These are phyloP conservation scores for Brachyalestes nurse DNA, from an alignment of 2,797 vertebrate species.

Conservation along the genomic window DNA sequence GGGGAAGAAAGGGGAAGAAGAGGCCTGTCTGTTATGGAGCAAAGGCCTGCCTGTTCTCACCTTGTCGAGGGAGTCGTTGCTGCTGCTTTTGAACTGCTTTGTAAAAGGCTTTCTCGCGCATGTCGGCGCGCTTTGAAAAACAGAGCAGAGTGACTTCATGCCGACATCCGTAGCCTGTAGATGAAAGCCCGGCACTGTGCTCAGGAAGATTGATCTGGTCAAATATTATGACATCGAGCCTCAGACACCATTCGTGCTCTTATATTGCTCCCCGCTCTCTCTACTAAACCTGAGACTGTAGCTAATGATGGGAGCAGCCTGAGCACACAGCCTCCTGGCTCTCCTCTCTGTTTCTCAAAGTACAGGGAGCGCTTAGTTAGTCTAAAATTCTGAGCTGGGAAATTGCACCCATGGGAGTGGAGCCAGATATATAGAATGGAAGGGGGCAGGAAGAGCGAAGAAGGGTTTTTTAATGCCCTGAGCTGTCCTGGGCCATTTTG, in stretches of 20 bases:
- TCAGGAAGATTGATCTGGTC: slow-evolving; percentile 52
- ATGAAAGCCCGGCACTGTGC: slow-evolving; percentile 42
- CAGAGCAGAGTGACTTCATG: slow-evolving; percentile 45
- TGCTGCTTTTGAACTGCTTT: slow-evolving; percentile 52
- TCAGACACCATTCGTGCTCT: slow-evolving; percentile 28
- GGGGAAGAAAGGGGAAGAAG: slow-evolving; percentile 61
- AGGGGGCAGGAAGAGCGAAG: slow-evolving; percentile 37
- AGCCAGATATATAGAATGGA: slow-evolving; percentile 55
- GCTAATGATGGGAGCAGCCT: slow-evolving; percentile 67
- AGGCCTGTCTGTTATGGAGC: slow-evolving; percentile 61
- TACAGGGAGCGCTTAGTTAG: slow-evolving; percentile 69
- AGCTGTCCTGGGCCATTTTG: slow-evolving; percentile 67
- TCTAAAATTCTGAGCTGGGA: slow-evolving; percentile 74
- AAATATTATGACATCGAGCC: slow-evolving; percentile 59
- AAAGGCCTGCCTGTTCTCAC: slow-evolving; percentile 63
- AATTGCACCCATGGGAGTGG: slow-evolving; percentile 74
- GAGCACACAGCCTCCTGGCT: slow-evolving; percentile 63
- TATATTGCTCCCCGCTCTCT: slow-evolving; percentile 8
- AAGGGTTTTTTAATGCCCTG: slow-evolving; percentile 69
- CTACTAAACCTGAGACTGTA: slow-evolving; percentile 57
- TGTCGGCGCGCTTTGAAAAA: slow-evolving; percentile 47
- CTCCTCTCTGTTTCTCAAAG: slow-evolving; percentile 53
- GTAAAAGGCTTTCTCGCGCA: slow-evolving; percentile 48
- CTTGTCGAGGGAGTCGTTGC: slow-evolving; percentile 62
- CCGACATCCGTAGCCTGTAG: slow-evolving; percentile 38